phyloP scores from a whole-genome alignment of 2,888 invertebrate genomes.

The Agrotis ipsilon region DNA sequence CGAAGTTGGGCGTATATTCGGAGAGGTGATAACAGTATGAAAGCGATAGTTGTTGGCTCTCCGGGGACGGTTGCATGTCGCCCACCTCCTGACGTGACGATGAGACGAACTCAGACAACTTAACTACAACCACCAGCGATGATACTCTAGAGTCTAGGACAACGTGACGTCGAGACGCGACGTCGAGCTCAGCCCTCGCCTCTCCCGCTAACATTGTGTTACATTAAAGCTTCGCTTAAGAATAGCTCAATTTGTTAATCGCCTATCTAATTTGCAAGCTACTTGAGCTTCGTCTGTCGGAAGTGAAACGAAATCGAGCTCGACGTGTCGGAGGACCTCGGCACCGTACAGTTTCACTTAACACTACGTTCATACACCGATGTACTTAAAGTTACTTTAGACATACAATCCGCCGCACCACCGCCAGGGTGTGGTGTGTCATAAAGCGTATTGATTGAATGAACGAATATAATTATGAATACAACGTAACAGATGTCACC shows the following conservation, averaged over 20 bases:
- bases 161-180: constrained; percentile 68
- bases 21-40: constrained; percentile 84
- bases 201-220: constrained; percentile 79
- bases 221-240: constrained; percentile 88
- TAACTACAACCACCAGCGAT: constrained; percentile 56
- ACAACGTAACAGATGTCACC: constrained; percentile 75
- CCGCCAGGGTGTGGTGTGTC: constrained; percentile 76
- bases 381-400: constrained; percentile 80
- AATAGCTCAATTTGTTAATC: constrained; percentile 89
- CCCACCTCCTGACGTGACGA: constrained; percentile 72
- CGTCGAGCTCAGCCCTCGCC: constrained; percentile 78
- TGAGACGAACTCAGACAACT: constrained; percentile 53
- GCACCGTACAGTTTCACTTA: constrained; percentile 81
- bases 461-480: constrained; percentile 81
- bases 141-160: constrained; percentile 53
- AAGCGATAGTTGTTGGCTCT: constrained; percentile 77
- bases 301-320: constrained; percentile 77
- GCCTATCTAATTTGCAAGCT: constrained; percentile 89
- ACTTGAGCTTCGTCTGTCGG: constrained; percentile 80
- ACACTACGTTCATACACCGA: constrained; percentile 79
- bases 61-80: constrained; percentile 87
- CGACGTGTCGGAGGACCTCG: constrained; percentile 82
- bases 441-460: constrained; percentile 89
- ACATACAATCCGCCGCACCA: constrained; percentile 79
- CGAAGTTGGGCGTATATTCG: constrained; percentile 84